Evolutionary conservation across 1,140 invertebrate species (phyloP).

Genomic region (Drosophila sproati): DNA sequence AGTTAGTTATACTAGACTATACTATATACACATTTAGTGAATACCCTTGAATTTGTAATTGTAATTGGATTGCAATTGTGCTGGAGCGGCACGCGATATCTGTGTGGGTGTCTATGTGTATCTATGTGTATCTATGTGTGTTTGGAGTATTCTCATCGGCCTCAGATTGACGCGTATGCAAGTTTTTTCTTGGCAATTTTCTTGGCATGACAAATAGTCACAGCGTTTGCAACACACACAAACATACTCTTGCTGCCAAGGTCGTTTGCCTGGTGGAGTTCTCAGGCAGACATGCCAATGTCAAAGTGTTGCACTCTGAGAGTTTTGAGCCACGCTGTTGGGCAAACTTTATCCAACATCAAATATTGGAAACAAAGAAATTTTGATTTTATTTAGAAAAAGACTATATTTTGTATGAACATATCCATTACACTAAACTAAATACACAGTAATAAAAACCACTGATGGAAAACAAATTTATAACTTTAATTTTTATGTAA

Average conservation of each 20-base stretch:
- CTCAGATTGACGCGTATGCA: conserved; percentile 24
- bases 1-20: conserved; percentile 2
- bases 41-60: conserved; percentile 24
- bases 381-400: too few species aligned
- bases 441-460: too few species aligned
- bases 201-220: conserved; percentile 23
- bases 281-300: conserved; percentile 78
- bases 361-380: too few species aligned
- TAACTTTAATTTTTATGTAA: too few species aligned
- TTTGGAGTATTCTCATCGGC: conserved; percentile 52
- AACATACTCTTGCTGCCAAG: conserved; percentile 47
- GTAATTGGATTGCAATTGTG: conserved; percentile 46
- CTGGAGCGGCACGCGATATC: conserved; percentile 62
- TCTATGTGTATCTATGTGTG: conserved; percentile 21
- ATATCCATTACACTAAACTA: too few species aligned
- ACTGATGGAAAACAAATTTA: too few species aligned
- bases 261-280: conserved; percentile 58
- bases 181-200: conserved; percentile 24
- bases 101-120: not conserved
- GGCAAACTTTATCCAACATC: not conserved
- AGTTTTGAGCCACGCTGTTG: conserved; percentile 36
- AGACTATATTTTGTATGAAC: too few species aligned
- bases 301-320: conserved; percentile 57
- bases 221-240: conserved; percentile 27
- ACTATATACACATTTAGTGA: conserved; percentile 3